Conservation (phyloP, 1,140 invertebrate genomes). For the Chrysomallon squamiferum region DNA sequence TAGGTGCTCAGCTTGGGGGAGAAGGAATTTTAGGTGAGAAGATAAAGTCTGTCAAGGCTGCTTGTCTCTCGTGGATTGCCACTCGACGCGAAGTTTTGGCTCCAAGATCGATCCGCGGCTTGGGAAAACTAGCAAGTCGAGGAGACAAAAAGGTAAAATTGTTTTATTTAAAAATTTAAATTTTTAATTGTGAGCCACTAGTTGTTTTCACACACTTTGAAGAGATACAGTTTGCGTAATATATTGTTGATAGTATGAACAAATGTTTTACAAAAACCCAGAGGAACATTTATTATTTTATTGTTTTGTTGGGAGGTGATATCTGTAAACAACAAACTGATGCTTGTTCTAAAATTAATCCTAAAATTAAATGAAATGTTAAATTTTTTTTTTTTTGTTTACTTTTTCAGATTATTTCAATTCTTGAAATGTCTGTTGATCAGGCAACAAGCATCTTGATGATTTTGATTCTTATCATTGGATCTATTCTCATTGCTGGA, state of each 20-base stretch:
- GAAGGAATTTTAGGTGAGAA: conserved; percentile 23
- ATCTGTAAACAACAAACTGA: too few species aligned
- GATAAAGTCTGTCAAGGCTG: conserved; percentile 10
- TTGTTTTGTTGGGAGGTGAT: too few species aligned
- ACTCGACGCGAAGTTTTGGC: conserved; percentile 58
- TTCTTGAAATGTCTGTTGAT: conserved; percentile 64
- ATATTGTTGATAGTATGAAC: too few species aligned
- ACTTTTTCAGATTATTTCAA: conserved; percentile 63
- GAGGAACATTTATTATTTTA: too few species aligned
- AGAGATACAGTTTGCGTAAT: too few species aligned
- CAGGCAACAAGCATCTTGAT: conserved; percentile 65
- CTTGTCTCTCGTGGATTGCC: conserved; percentile 22
- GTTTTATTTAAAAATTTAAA: not conserved
- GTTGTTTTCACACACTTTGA: too few species aligned
- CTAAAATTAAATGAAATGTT: too few species aligned
- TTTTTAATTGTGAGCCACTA: not conserved
- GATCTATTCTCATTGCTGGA: conserved; percentile 61
- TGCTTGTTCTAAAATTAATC: too few species aligned
- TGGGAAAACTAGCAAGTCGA: conserved; percentile 67
- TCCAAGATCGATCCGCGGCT: conserved; percentile 66
- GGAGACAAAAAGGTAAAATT: conserved; percentile 68
- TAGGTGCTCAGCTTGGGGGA: conserved; percentile 14
- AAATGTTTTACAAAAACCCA: too few species aligned
- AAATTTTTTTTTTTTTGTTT: not conserved
- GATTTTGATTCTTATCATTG: conserved; percentile 64